Percentiles rank a stretch among this genome's conserved stretches.
Conservation (phyloP, 2,113 vertebrate genomes). For the Drymodes brunneopygia region DNA sequence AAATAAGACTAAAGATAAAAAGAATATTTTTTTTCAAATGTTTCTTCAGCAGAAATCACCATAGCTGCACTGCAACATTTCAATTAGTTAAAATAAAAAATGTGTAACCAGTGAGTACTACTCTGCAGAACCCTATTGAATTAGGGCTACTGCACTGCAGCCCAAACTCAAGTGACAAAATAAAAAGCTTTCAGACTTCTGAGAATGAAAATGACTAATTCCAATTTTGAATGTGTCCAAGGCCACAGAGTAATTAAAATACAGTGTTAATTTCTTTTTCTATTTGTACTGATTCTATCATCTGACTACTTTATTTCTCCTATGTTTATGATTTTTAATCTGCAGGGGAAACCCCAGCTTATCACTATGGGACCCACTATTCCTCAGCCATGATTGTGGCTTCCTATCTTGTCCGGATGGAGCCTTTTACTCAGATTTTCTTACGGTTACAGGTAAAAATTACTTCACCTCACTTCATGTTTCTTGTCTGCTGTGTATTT, state of each 20-base stretch:
- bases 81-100: neutral
- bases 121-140: neutral
- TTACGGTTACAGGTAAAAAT: slow-evolving; percentile 89
- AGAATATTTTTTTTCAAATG: rapidly evolving
- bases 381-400: slow-evolving; percentile 99
- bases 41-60: neutral
- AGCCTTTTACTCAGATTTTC: slow-evolving; percentile 98
- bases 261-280: neutral
- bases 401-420: slow-evolving; percentile 96
- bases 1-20: neutral
- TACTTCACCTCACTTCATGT: neutral
- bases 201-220: neutral
- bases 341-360: slow-evolving; percentile 94
- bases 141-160: neutral
- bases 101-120: neutral
- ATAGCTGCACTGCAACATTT: neutral
- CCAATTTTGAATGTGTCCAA: neutral
- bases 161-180: neutral
- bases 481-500: neutral
- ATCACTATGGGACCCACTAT: slow-evolving; percentile 98
- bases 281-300: neutral
- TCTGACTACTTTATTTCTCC: neutral
- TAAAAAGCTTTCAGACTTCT: neutral
- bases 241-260: neutral
- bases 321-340: neutral